phyloP scores from a whole-genome alignment of 2,797 vertebrate species.

The Oreochromis grahami region DNA sequence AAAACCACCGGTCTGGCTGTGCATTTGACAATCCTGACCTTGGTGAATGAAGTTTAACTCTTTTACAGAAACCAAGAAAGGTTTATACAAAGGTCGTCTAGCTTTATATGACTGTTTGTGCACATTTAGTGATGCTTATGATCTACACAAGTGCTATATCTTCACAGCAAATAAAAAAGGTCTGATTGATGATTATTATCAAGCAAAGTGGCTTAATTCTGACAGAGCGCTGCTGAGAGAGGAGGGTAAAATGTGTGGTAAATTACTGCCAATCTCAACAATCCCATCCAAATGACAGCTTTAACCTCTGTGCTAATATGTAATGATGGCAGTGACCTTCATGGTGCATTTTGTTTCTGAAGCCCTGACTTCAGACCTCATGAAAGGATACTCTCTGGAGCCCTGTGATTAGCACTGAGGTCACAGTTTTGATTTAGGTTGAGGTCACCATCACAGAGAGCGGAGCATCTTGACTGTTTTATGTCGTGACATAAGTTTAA shows the following conservation, averaged over 20 bases:
- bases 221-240: constrained; percentile 6
- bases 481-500: neutral
- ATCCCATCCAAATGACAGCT: constrained; percentile 45
- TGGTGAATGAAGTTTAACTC: neutral
- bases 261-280: constrained; percentile 38
- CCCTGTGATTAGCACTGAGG: constrained; percentile 55
- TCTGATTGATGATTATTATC: neutral
- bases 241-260: neutral
- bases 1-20: neutral
- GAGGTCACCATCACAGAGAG: constrained; percentile 40
- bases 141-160: neutral
- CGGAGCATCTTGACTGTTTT: neutral
- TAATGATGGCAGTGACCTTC: constrained; percentile 32
- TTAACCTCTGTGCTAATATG: constrained; percentile 46
- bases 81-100: neutral
- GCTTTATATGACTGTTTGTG: neutral
- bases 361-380: constrained; percentile 16
- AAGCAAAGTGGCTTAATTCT: constrained; percentile 20
- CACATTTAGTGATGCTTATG: neutral
- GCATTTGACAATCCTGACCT: neutral
- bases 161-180: neutral
- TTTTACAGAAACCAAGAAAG: neutral
- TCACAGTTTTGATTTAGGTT: constrained; percentile 55
- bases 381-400: constrained; percentile 33
- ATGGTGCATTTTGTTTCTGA: constrained; percentile 41